A percentile compares a stretch with the other conserved stretches of the same genome.
Conservation (phyloP, 2,113 vertebrate genomes). For the Eclectus roratus region DNA sequence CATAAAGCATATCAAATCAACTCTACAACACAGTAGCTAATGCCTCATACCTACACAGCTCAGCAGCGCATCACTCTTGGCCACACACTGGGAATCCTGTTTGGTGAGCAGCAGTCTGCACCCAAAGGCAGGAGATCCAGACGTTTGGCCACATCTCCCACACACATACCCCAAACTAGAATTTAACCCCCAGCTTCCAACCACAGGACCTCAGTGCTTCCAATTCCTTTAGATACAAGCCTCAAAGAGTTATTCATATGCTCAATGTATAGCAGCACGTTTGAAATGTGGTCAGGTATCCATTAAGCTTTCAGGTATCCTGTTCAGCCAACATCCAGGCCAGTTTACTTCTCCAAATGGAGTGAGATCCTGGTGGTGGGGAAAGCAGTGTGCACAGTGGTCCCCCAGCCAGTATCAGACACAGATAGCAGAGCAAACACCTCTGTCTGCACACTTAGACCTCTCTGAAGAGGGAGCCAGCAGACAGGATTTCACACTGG, state of each 20-base stretch:
- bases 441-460: not conserved
- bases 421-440: not conserved
- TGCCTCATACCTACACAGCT: not conserved
- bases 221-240: not conserved
- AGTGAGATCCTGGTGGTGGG: not conserved
- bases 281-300: not conserved
- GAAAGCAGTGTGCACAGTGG: accelerated
- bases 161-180: accelerated
- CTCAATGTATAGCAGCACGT: accelerated
- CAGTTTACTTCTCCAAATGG: not conserved
- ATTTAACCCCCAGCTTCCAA: not conserved
- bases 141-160: not conserved
- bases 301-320: not conserved
- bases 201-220: not conserved
- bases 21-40: not conserved
- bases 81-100: not conserved
- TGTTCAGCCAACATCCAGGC: not conserved
- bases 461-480: not conserved
- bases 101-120: not conserved
- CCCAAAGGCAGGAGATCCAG: not conserved
- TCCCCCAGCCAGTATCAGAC: not conserved
- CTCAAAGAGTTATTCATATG: not conserved
- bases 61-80: accelerated
- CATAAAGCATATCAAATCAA: not conserved
- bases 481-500: not conserved